Conservation (phyloP, 2,113 vertebrate species). For the Tragelaphus strepsiceros region DNA sequence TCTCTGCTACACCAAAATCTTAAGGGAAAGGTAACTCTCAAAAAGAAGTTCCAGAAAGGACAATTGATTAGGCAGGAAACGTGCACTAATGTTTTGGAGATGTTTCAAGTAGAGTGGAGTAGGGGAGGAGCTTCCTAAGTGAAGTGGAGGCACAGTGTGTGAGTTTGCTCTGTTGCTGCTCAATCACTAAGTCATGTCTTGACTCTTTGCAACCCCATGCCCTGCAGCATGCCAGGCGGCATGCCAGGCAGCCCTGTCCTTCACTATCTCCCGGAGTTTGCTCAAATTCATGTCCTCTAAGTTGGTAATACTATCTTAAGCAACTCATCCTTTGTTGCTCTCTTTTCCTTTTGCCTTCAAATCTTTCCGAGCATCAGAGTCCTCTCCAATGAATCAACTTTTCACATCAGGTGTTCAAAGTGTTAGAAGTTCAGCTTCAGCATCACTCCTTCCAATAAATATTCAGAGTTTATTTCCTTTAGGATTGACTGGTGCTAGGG, state of each 20-base stretch:
- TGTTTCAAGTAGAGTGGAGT: fast-evolving
- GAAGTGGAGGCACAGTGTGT: neutral
- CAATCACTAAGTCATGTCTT: neutral
- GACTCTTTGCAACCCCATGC: neutral
- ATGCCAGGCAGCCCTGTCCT: neutral
- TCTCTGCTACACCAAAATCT: neutral
- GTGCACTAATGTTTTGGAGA: neutral
- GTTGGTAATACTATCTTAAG: neutral
- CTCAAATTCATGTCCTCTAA: neutral
- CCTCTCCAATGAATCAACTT: neutral
- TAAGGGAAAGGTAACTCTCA: neutral
- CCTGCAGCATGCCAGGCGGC: neutral
- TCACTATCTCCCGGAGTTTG: neutral
- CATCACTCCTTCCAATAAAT: neutral
- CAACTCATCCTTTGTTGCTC: neutral
- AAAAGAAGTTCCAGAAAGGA: neutral
- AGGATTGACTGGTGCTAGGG: neutral
- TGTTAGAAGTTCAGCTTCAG: neutral
- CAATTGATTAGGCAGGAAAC: fast-evolving
- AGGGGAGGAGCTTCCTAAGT: neutral
- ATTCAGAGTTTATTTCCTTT: neutral
- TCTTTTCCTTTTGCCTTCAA: neutral
- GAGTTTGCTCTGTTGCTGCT: neutral
- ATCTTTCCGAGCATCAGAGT: neutral
- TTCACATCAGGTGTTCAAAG: neutral